Evolutionary conservation across 2,113 vertebrate genomes (phyloP), one percentile per base, ranked within the genome.

Genomic region (Chinchilla lanigera): DNA sequence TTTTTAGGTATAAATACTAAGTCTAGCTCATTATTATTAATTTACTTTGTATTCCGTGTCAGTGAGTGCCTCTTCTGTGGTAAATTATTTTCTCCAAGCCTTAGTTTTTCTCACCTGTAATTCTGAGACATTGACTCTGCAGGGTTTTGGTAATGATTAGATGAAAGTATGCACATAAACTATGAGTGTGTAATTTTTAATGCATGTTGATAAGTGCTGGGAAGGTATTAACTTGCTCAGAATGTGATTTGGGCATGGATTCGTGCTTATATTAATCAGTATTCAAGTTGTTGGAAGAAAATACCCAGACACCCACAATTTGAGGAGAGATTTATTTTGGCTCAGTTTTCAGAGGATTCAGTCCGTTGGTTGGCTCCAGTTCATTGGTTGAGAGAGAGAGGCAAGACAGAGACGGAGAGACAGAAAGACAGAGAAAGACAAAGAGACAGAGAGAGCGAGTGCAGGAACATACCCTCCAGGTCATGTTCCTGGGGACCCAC

Each of bases 61-160:
- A 54, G 50, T 87, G 52, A 90, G 54, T 14, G 35, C 47, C 19
- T 58, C 30, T 84, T 95, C 26, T 83, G 26, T 95, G 33, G 56
- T 44, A 96, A 73, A 67, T 77, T 89, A 33, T 89, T 65, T 89
- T 92, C 71, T 95, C 26, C 28, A 85, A 86, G 56, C 12, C 35
- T 78, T 80, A 84, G 24, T 12, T 93, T 94, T 94, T 93, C 58
- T 90, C 44, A 50, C 61, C n/a, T 93, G 58, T 90, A 89, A 77
- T 77, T 82, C 65, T 85, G 80, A 90, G 54, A 88, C 52, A 93
- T 63, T 47, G 47, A 41, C 77, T 87, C 13, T 78, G 54, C 20
- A 88, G 54, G 52, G 7, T 28, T 89, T 94, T 56, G 80, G 11
- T 88, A 91, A 80, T 50, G 20, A 84, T 78, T 60, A 69, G 90